Evolutionary conservation across 2,797 vertebrate genomes (phyloP).

Genomic region (Poecilia wingei): DNA sequence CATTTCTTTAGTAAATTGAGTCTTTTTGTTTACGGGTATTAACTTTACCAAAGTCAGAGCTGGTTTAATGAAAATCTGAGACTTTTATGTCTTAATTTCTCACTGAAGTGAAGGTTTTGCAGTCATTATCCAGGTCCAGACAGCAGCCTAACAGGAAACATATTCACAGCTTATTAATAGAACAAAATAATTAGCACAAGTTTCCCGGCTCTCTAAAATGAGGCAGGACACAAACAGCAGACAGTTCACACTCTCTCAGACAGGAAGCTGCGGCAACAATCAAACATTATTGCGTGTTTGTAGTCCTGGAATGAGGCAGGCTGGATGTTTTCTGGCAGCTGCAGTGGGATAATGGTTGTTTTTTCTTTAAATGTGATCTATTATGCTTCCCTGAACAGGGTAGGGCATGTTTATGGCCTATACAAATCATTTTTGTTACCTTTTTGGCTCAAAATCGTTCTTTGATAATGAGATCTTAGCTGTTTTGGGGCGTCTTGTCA

Average conservation of each 20-base stretch:
- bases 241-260: neutral
- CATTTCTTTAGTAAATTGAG: neutral
- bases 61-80: neutral
- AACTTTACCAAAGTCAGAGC: neutral
- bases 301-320: neutral
- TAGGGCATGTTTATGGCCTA: no score
- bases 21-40: neutral
- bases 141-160: neutral
- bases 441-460: no score
- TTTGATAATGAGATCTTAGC: no score
- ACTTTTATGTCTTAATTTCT: neutral
- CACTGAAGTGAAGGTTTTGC: neutral
- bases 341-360: neutral
- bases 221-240: neutral
- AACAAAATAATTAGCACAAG: neutral
- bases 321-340: neutral
- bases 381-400: no score
- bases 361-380: neutral
- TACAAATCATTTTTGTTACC: no score
- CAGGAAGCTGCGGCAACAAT: neutral
- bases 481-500: no score
- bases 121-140: neutral
- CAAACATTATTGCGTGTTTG: neutral
- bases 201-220: neutral
- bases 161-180: slow-evolving; percentile 2